Conservation (phyloP, 2,888 invertebrate genomes). For the Hedya salicella region DNA sequence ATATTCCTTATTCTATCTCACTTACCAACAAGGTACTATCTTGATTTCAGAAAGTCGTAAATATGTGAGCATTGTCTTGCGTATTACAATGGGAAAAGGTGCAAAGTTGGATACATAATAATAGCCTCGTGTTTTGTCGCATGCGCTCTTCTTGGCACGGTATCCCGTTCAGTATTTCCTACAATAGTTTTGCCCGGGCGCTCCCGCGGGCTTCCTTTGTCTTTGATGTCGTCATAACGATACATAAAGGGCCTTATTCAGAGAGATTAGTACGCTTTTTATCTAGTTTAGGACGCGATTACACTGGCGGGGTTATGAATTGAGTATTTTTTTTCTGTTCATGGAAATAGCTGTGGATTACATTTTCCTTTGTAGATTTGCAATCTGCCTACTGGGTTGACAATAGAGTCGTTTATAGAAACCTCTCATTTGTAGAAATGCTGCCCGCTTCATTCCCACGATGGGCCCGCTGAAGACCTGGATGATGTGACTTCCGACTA, state of each 20-base stretch:
- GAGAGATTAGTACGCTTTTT: constrained; percentile 35
- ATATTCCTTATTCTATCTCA: constrained; percentile 12
- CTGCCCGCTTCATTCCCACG: too few relatives aligned
- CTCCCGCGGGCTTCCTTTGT: constrained; percentile 38
- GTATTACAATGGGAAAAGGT: not conserved
- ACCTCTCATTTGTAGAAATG: too few relatives aligned
- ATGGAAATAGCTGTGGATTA: too few relatives aligned
- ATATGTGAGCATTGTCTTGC: not conserved
- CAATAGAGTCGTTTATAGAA: too few relatives aligned
- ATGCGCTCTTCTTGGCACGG: not conserved
- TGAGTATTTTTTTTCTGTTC: too few relatives aligned
- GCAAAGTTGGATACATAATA: not conserved
- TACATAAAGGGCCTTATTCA: constrained; percentile 28
- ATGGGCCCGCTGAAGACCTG: too few relatives aligned
- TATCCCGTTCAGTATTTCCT: not conserved
- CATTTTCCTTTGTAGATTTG: too few relatives aligned
- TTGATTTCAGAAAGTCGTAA: not conserved
- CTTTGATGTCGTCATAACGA: constrained; percentile 42
- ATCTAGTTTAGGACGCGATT: constrained; percentile 9
- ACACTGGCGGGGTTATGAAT: not conserved
- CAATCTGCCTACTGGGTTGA: too few relatives aligned
- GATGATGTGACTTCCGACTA: too few relatives aligned
- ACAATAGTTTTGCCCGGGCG: constrained; percentile 33
- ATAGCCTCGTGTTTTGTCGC: not conserved
- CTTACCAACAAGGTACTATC: not conserved